phyloP scores from a whole-genome alignment of 2,888 invertebrate species.

The Julus scandinavius region DNA sequence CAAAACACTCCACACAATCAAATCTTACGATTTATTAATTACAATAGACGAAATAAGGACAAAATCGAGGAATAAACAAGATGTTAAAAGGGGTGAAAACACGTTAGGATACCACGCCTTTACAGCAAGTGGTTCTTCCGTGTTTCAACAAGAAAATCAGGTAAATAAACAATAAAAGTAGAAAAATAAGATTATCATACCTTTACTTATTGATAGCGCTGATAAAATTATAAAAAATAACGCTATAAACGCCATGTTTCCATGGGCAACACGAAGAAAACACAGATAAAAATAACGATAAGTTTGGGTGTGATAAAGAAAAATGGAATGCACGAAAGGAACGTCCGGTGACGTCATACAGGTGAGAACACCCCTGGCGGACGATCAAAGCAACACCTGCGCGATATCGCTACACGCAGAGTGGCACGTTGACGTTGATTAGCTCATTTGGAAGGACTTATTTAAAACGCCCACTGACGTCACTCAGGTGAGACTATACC shows the following conservation, averaged over 20 bases:
- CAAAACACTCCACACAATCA: not conserved
- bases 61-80: not conserved
- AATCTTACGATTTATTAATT: not conserved
- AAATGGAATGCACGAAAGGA: not conserved
- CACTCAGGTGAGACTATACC: conserved; percentile 43
- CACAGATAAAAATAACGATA: not conserved
- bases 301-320: conserved; percentile 44
- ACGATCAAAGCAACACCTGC: not conserved
- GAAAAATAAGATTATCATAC: not conserved
- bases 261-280: not conserved
- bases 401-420: not conserved
- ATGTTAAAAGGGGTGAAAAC: not conserved
- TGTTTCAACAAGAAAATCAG: not conserved
- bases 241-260: conserved; percentile 16
- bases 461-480: conserved; percentile 37
- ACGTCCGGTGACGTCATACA: conserved; percentile 46
- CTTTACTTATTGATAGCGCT: not conserved
- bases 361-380: conserved; percentile 25
- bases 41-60: not conserved
- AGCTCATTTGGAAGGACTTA: no score
- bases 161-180: not conserved
- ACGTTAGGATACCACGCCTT: not conserved
- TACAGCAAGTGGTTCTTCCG: not conserved
- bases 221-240: conserved; percentile 18
- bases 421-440: not conserved